phyloP scores from a whole-genome alignment of 2,888 invertebrate genomes.

The Chorisops tibialis region DNA sequence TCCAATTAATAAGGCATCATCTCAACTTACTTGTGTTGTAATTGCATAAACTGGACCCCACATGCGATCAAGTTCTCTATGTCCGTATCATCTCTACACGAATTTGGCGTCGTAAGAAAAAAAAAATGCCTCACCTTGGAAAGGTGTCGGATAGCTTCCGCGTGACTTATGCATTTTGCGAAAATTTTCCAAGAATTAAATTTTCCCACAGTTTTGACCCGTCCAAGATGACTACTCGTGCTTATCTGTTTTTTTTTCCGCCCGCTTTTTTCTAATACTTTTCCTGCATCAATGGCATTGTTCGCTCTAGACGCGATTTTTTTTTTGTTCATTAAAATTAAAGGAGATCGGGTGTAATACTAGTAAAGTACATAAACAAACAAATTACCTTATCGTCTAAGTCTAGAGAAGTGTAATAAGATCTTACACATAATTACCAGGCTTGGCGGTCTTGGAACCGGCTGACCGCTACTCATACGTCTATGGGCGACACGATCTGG shows the following conservation, averaged over 20 bases:
- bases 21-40: background rate
- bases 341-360: constrained; percentile 1
- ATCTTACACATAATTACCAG: too few relatives aligned
- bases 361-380: constrained; percentile 22
- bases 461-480: too few relatives aligned
- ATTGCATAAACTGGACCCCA: constrained; percentile 20
- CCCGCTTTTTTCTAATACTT: background rate
- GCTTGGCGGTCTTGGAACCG: too few relatives aligned
- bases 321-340: too few relatives aligned
- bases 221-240: constrained; percentile 10
- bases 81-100: constrained; percentile 1
- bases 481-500: too few relatives aligned
- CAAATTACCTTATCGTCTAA: constrained; percentile 24
- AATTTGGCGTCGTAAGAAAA: too few relatives aligned
- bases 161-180: constrained; percentile 33
- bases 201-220: constrained; percentile 36
- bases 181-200: constrained; percentile 38
- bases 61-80: constrained; percentile 12
- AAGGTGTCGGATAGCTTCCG: constrained; percentile 26
- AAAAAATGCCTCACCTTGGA: too few relatives aligned
- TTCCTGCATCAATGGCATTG: background rate
- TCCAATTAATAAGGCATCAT: constrained; percentile 1
- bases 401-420: background rate
- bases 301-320: background rate
- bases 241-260: background rate